Base-by-base conservation (phyloP, 2,888 invertebrate species). In the Eulithis prunata region DNA sequence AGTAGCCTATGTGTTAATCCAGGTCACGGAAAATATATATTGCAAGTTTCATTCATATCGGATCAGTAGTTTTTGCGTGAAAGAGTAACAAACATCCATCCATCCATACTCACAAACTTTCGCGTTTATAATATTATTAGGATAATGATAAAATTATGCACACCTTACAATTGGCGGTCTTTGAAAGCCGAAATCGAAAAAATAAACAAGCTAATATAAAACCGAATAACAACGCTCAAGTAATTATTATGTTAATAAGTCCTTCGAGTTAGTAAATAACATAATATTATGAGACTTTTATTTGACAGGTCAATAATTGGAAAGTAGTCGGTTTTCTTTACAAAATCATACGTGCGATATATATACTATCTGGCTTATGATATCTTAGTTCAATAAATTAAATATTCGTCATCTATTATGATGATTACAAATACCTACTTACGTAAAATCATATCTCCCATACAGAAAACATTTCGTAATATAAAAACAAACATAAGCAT, bases 111-210 rank as follows among this genome's bases (percentile, higher is more conserved):
- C n/a, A n/a, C n/a, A n/a, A n/a, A n/a, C n/a, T n/a, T n/a, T n/a
- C n/a, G n/a, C n/a, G n/a, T n/a, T n/a, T n/a, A n/a, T n/a, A n/a
- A n/a, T n/a, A n/a, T n/a, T n/a, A n/a, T n/a, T n/a, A n/a, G n/a
- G n/a, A n/a, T 4, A 21, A 72, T 73, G 57, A 61, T 62, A 54
- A 57, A 57, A 54, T 66, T 66, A 61, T 53, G 47, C 41, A 55
- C 6, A 41, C 14, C 46, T 4, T 8, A 43, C 54, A n/a, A 12
- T 32, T 14, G 5, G 32, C 43, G 49, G 12, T 46, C 5, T 41
- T 38, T 38, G 49, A 64, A 51, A 52, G 43, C 32, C 32, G 5
- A 47, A 47, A 38, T 5, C 8, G 55, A 32, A 56, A 46, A 57
- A 52, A 21, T 36, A 58, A 58, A 58, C 58, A 43, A n/a, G 54